Evolutionary conservation across 1,140 invertebrate species (phyloP).

Genomic region (Solenopsis fugax): DNA sequence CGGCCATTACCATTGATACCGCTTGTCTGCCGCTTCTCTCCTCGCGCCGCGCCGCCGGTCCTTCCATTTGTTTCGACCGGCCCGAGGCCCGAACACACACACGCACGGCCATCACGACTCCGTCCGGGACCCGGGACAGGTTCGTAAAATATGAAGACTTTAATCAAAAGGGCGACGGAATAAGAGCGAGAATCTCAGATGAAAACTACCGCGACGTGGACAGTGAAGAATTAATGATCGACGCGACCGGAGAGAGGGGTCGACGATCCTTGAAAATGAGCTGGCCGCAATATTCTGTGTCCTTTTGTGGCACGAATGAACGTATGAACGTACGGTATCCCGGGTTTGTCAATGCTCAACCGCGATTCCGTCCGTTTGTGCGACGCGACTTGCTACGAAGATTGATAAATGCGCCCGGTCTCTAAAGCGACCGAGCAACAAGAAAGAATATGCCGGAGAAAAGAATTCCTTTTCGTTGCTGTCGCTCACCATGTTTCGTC

Average conservation of each 20-base stretch:
- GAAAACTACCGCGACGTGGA: conserved; percentile 70
- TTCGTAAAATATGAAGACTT: conserved; percentile 78
- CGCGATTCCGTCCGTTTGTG: conserved; percentile 35
- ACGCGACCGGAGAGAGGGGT: conserved; percentile 31
- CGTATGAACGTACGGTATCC: conserved; percentile 37
- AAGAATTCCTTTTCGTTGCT: conserved; percentile 29
- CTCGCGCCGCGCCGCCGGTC: neutral
- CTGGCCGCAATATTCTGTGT: conserved; percentile 24
- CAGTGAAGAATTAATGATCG: conserved; percentile 75
- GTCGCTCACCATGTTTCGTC: neutral
- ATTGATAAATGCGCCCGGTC: conserved; percentile 43
- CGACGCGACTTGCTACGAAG: conserved; percentile 54
- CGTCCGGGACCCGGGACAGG: conserved; percentile 66
- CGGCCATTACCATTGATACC: conserved; percentile 76
- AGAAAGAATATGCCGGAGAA: conserved; percentile 24
- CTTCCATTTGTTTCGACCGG: conserved; percentile 66
- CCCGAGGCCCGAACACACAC: conserved; percentile 51
- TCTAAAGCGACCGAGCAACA: conserved; percentile 12
- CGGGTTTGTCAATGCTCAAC: conserved; percentile 41
- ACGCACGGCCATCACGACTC: conserved; percentile 33
- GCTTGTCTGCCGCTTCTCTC: conserved; percentile 30
- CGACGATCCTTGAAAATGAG: conserved; percentile 61
- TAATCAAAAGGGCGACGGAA: conserved; percentile 76
- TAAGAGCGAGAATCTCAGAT: conserved; percentile 64
- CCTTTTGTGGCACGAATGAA: conserved; percentile 48